Evolutionary conservation across 2,113 vertebrate genomes (phyloP).

Genomic region (Leptodactylus fuscus): DNA sequence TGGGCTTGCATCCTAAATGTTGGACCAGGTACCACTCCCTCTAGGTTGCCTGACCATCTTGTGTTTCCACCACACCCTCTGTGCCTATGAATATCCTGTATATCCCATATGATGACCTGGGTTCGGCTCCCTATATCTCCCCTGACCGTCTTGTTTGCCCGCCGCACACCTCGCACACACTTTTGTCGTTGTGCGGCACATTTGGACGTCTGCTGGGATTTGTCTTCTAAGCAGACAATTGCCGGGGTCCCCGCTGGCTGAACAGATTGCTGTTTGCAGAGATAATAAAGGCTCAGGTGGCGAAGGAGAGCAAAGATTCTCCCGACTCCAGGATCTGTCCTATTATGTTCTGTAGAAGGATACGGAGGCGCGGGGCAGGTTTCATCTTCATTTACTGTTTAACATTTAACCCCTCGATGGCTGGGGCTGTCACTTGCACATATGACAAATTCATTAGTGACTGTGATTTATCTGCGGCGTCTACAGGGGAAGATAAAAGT

Average conservation of each 20-base stretch:
- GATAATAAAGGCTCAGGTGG: slow-evolving; percentile 60
- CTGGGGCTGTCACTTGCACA: background rate
- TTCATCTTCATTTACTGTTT: slow-evolving; percentile 8
- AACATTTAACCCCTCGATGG: background rate
- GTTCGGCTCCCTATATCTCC: background rate
- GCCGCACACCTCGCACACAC: background rate
- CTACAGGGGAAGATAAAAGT: too few species aligned
- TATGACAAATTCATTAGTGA: slow-evolving; percentile 16
- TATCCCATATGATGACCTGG: background rate
- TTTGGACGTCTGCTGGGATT: slow-evolving; percentile 41
- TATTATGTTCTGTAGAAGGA: slow-evolving; percentile 5
- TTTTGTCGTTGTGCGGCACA: background rate
- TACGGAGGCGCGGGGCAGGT: background rate
- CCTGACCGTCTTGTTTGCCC: background rate
- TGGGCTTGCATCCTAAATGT: too few species aligned
- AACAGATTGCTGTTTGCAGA: slow-evolving; percentile 58
- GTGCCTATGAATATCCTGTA: too few species aligned
- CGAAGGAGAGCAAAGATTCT: slow-evolving; percentile 15
- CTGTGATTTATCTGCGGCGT: background rate
- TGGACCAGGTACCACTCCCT: too few species aligned
- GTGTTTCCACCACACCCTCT: too few species aligned
- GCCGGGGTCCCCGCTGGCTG: slow-evolving; percentile 27
- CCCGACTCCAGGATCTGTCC: background rate
- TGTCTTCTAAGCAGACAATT: slow-evolving; percentile 44
- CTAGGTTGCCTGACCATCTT: too few species aligned